Base-by-base conservation (phyloP, 92 coral and sea anemone genomes). In the Blastomussa wellsi region DNA sequence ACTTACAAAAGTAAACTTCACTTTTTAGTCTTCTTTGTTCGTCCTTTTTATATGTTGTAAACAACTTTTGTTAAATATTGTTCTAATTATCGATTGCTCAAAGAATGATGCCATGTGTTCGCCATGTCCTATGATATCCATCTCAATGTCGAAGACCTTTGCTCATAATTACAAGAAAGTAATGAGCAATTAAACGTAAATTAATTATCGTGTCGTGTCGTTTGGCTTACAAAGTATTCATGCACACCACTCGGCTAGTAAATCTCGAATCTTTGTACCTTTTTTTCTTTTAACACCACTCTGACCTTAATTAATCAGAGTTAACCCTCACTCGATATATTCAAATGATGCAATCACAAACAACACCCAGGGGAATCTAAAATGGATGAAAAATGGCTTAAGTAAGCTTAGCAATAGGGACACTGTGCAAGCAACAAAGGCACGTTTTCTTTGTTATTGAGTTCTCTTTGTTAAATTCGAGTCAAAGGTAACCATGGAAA, bases 391-490 rank as follows among this genome's bases (percentile, higher is more conserved):
- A 17, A 82, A 53, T 52, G 69, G 52, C 74, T 82, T 81, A 81
- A 83, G 57, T 83, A 24, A 60, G 80, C 28, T 83, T 74, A 36
- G n/a, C 41, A 44, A 47, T 15, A 19, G 47, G 55, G 13, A 24
- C 13, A 0, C n/a, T 74, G 55, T 29, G n/a, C n/a, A 53, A 22
- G 74, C 80, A 13, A 42, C 52, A 26, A 53, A 49, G 17, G 69
- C 78, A 70, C 57, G 86, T 82, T 71, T 52, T 76, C 32, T 82
- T 82, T 82, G 86, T 82, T 1, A 16, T 36, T 9, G 1, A 26
- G 33, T 37, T 28, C 60, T 83, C 73, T 83, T 83, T 83, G 72
- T 17, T 59, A 11, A 53, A 28, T 55, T 59, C 0, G 51, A 12
- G 70, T 39, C 55, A 26, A 41, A 16, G 49, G 81, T 83, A 39